Conservation (phyloP, 2,113 vertebrate species). For the Saccopteryx leptura region DNA sequence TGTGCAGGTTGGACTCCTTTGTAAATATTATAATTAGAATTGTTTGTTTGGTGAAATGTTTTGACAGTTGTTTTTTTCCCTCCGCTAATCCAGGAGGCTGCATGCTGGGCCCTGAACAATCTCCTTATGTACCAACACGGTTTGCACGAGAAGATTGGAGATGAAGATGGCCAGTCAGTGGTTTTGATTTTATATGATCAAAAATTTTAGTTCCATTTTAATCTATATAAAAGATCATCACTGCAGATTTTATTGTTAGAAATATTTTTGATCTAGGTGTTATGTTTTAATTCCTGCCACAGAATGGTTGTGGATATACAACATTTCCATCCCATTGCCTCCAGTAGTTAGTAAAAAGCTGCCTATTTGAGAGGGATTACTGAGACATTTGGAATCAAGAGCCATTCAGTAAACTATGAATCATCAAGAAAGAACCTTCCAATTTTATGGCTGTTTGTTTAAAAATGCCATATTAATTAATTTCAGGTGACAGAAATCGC, state of each 20-base stretch:
- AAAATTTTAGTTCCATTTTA: conserved; percentile 22
- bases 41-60: not conserved
- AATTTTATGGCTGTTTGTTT: not conserved
- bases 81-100: conserved; percentile 91
- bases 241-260: not conserved
- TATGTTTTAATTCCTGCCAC: not conserved
- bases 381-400: not conserved
- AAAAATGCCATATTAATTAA: not conserved
- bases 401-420: not conserved
- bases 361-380: not conserved
- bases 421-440: not conserved
- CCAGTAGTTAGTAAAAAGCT: not conserved
- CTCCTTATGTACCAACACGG: conserved; percentile 92
- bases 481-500: not conserved
- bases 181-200: conserved; percentile 51
- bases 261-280: not conserved
- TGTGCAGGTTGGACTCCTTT: conserved; percentile 91
- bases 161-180: conserved; percentile 93
- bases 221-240: not conserved
- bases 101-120: conserved; percentile 95
- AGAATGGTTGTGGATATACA: not conserved
- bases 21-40: not conserved
- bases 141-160: conserved; percentile 90
- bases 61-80: conserved; percentile 36
- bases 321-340: not conserved